phyloP scores from a whole-genome alignment of 2,797 vertebrate genomes.

The Pangasius krempfi region DNA sequence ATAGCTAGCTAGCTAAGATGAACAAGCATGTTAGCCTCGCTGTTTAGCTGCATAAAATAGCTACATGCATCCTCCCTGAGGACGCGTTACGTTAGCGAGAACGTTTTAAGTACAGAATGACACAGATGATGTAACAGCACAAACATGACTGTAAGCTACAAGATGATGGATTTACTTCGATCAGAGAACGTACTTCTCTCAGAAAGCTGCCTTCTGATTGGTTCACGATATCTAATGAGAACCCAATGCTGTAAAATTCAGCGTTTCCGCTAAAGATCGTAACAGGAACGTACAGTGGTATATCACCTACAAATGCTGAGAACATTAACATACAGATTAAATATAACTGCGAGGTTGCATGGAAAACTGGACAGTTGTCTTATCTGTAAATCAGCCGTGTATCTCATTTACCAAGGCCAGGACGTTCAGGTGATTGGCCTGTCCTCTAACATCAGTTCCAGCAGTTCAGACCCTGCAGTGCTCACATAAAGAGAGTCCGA shows the following conservation, averaged over 20 bases:
- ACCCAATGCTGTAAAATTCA: neutral
- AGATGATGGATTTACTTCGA: neutral
- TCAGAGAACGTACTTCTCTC: neutral
- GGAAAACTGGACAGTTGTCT: conserved; percentile 3
- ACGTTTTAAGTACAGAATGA: neutral
- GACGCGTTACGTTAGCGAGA: neutral
- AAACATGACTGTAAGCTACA: neutral
- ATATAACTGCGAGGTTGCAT: neutral
- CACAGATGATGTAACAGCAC: neutral
- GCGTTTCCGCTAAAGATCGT: neutral
- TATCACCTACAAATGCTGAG: neutral
- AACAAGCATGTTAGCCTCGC: neutral
- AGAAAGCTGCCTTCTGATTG: neutral
- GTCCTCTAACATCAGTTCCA: neutral
- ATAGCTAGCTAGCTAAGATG: neutral
- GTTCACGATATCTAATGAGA: neutral
- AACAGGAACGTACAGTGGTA: neutral
- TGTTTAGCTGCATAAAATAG: neutral
- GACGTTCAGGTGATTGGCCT: conserved; percentile 15
- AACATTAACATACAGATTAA: neutral
- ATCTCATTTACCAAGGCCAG: conserved; percentile 30
- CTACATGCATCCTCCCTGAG: neutral
- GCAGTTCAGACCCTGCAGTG: neutral
- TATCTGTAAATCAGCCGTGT: conserved; percentile 8
- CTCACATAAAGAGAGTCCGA: neutral